Conservation (phyloP, 2,797 vertebrate species). For the Anniella stebbinsi region DNA sequence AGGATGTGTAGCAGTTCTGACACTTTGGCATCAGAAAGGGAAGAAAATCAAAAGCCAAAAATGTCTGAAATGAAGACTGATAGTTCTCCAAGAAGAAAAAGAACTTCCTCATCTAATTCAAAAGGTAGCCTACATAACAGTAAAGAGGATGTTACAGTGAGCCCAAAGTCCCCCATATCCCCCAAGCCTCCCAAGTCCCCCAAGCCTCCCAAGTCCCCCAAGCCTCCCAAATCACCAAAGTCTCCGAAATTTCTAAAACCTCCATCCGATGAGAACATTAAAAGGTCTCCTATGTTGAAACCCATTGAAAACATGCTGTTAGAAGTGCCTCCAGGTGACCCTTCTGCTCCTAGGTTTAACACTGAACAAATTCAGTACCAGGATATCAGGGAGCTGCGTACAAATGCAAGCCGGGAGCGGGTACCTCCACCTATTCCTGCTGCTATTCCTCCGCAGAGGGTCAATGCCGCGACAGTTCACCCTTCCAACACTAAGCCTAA, state of each 20-base stretch:
- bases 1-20: constrained; percentile 87
- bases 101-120: constrained; percentile 78
- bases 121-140: constrained; percentile 77
- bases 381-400: constrained; percentile 68
- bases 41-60: constrained; percentile 77
- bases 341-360: constrained; percentile 87
- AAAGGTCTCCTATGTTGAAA: constrained; percentile 64
- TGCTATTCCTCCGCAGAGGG: constrained; percentile 62
- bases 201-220: constrained; percentile 39
- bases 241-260: constrained; percentile 63
- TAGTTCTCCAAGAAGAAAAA: constrained; percentile 76
- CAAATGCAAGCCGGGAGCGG: constrained; percentile 56
- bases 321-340: constrained; percentile 75
- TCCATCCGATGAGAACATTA: constrained; percentile 70
- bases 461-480: constrained; percentile 44
- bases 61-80: constrained; percentile 69
- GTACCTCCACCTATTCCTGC: constrained; percentile 48
- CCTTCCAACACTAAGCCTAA: constrained; percentile 60
- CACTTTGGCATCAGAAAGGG: constrained; percentile 85
- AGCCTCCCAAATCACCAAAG: constrained; percentile 54
- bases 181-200: constrained; percentile 53
- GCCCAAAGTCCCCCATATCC: constrained; percentile 69
- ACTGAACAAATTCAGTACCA: constrained; percentile 85
- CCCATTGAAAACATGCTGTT: constrained; percentile 72
- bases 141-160: constrained; percentile 76